Evolutionary conservation across 2,797 vertebrate genomes (phyloP), one percentile per base, ranked within the genome.

Genomic region (Neosalanx taihuensis): DNA sequence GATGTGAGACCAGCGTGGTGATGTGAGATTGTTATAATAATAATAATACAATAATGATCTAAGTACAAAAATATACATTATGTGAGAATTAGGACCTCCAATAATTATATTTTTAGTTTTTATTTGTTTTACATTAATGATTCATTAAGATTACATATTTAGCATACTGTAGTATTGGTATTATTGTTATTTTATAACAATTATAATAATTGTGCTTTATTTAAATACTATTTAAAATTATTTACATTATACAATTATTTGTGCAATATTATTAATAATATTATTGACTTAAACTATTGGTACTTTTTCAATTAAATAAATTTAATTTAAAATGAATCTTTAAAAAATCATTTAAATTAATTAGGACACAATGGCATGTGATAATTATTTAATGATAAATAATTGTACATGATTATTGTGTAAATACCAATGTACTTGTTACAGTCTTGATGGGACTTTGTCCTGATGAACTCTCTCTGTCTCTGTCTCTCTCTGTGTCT

Each of bases 381-480:
- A 41, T 41, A 2, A 9, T 10, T 41, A 12, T 41, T 35, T 35
- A 5, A 81, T 85, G 87, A 84, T 86, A 89, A 87, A 88, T 88
- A 90, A 90, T 89, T 81, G 85, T 82, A 85, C 85, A 87, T 83
- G 86, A 89, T 91, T 53, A 53, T 53, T 53, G 5, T 53, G 51
- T 53, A 53, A 5, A 53, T 53, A 5, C 15, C 9, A 10, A 9
- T 53, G 51, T 53, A 17, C 15, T 0, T 12, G 6, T 6, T 12
- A 49, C 46, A 49, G 33, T 35, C 33, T 10, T 41, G 37, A 9
- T 10, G 6, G 7, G 2, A 90, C 90, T 90, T 89, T 91, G 88
- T 89, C 84, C 84, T 89, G 87, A 91, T 90, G 85, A 88, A 87
- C 88, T 87, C 86, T 70, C 80, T 69, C 59, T 31, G 18, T 41